phyloP scores from a whole-genome alignment of 2,888 invertebrate genomes.

The Apamea crenata region DNA sequence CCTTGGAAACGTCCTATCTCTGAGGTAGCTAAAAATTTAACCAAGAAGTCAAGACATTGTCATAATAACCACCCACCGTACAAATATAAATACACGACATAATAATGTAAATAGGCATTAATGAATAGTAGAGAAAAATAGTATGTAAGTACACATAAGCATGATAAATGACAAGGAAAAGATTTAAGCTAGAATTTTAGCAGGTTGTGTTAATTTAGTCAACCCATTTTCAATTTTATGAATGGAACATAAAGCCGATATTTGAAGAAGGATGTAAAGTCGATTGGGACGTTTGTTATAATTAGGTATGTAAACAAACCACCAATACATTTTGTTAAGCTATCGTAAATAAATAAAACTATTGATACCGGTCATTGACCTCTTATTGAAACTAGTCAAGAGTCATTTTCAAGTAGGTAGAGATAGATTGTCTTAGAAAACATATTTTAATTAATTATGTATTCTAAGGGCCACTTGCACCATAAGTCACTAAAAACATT shows the following conservation, averaged over 20 bases:
- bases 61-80: constrained; percentile 51
- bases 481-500: not conserved
- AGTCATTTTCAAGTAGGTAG: not conserved
- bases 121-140: constrained; percentile 63
- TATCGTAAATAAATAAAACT: constrained; percentile 19
- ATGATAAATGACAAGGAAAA: constrained; percentile 64
- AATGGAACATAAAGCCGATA: constrained; percentile 4
- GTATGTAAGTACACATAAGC: constrained; percentile 65
- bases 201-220: constrained; percentile 25
- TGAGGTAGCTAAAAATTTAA: constrained; percentile 94
- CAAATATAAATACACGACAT: constrained; percentile 61
- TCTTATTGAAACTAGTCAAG: constrained; percentile 2
- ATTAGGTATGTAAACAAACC: constrained; percentile 15
- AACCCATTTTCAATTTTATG: constrained; percentile 43
- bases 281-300: constrained; percentile 20
- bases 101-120: constrained; percentile 63
- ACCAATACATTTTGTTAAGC: constrained; percentile 17
- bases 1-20: constrained; percentile 98
- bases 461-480: not conserved
- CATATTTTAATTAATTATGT: not conserved
- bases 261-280: constrained; percentile 20
- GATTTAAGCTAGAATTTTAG: constrained; percentile 37
- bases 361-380: constrained; percentile 7
- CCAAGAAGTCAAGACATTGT: constrained; percentile 69
- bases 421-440: not conserved